A percentile compares a stretch with the other conserved stretches of the same genome.
Evolutionary conservation across 2,888 invertebrate species (phyloP).

Genomic region (Chymomyza fuscimana): DNA sequence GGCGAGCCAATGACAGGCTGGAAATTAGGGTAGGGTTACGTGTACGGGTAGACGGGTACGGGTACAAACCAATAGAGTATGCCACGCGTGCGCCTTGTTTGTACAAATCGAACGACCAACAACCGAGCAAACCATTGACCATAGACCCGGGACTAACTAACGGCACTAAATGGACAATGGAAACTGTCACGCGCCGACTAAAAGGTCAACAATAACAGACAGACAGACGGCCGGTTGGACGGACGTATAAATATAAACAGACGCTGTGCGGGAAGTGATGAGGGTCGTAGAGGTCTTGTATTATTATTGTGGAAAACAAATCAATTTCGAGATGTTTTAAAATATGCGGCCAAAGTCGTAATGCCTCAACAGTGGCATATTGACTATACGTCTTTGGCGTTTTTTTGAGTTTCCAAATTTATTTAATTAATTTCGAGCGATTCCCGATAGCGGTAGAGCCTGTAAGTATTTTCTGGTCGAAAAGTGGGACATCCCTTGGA

Average conservation of each 20-base stretch:
- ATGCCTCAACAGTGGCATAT: conserved; percentile 1
- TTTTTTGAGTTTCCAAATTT: not conserved
- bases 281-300: not conserved
- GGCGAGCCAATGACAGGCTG: not conserved
- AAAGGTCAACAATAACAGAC: conserved; percentile 44
- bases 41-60: not conserved
- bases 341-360: conserved; percentile 1
- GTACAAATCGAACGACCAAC: conserved; percentile 21
- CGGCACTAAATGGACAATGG: conserved; percentile 34
- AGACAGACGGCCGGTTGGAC: not conserved
- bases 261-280: not conserved
- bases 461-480: too few relatives aligned
- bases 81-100: conserved; percentile 20
- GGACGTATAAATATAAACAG: conserved; percentile 6
- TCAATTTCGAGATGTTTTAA: conserved; percentile 12
- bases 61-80: not conserved
- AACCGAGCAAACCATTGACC: conserved; percentile 8
- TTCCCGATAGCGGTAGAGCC: too few relatives aligned
- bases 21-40: not conserved
- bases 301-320: conserved; percentile 11
- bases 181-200: conserved; percentile 48
- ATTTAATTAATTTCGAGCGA: too few relatives aligned
- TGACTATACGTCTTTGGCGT: not conserved
- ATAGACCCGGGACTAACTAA: conserved; percentile 17
- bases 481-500: too few relatives aligned